phyloP scores from a whole-genome alignment of 2,113 vertebrate species.

The Percopsis transmontana region DNA sequence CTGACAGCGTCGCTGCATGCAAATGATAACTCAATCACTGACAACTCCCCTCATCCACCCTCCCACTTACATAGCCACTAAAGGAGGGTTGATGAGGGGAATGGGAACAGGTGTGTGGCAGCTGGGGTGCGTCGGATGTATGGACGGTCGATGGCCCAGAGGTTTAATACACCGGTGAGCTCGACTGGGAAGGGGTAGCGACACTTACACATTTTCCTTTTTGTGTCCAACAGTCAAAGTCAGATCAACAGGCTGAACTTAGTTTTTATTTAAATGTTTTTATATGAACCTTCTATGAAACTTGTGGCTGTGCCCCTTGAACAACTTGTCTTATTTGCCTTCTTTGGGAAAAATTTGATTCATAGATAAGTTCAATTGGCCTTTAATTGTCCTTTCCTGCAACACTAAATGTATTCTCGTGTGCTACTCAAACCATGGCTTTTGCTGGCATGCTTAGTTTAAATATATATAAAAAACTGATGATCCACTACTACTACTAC shows the following conservation, averaged over 20 bases:
- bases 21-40: too few species aligned
- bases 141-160: too few species aligned
- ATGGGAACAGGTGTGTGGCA: too few species aligned
- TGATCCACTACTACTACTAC: conserved; percentile 29
- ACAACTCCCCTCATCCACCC: too few species aligned
- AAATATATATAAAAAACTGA: conserved; percentile 20
- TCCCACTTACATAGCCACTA: too few species aligned
- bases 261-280: conserved; percentile 1
- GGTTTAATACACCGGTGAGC: too few species aligned
- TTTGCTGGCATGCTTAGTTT: conserved; percentile 11
- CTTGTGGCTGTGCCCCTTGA: not conserved
- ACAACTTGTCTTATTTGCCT: not conserved
- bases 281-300: too few species aligned
- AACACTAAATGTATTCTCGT: not conserved
- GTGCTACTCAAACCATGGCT: conserved; percentile 36
- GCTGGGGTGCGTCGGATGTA: too few species aligned
- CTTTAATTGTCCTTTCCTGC: not conserved
- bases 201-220: conserved; percentile 4
- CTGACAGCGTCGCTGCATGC: too few species aligned
- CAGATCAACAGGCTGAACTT: conserved; percentile 1
- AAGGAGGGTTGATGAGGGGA: too few species aligned
- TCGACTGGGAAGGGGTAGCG: too few species aligned
- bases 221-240: conserved; percentile 6
- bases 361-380: not conserved
- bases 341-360: conserved; percentile 25